Conservation (phyloP, 2,797 vertebrate species). For the Phylloscopus collybita region DNA sequence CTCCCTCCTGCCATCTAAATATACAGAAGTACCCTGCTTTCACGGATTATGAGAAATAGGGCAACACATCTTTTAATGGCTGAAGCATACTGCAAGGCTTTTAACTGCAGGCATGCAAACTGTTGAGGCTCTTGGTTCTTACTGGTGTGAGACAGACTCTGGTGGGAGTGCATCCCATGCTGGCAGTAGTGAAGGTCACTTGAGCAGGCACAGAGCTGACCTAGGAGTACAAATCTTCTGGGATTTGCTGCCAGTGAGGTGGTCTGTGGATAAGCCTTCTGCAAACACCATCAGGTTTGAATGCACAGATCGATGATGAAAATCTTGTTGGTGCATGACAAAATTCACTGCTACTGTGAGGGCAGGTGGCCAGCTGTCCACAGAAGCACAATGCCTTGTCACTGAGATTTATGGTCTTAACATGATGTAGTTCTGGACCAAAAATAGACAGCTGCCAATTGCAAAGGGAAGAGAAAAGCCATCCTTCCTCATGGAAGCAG, state of each 20-base stretch:
- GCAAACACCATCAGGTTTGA: constrained; percentile 5
- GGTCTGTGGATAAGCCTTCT: constrained; percentile 6
- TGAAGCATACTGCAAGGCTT: neutral
- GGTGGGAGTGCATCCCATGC: neutral
- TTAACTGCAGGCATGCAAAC: neutral
- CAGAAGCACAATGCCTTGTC: neutral
- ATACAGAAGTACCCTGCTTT: neutral
- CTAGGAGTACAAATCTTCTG: neutral
- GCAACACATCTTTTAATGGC: constrained; percentile 6
- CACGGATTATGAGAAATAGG: neutral
- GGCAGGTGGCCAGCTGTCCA: neutral
- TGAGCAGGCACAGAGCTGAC: neutral
- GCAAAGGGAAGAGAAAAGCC: neutral
- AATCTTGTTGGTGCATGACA: constrained; percentile 27
- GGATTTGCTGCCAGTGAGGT: neutral
- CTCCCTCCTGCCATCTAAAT: neutral
- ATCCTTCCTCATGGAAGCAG: neutral
- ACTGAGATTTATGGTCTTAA: constrained; percentile 18
- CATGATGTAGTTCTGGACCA: neutral
- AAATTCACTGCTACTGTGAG: neutral
- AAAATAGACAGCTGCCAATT: neutral
- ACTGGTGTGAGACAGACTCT: neutral
- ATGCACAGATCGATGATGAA: constrained; percentile 2
- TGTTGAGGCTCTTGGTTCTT: neutral
- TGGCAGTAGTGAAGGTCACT: neutral